Evolutionary conservation across 1,140 invertebrate species (phyloP).

Genomic region (Nebria ingens): DNA sequence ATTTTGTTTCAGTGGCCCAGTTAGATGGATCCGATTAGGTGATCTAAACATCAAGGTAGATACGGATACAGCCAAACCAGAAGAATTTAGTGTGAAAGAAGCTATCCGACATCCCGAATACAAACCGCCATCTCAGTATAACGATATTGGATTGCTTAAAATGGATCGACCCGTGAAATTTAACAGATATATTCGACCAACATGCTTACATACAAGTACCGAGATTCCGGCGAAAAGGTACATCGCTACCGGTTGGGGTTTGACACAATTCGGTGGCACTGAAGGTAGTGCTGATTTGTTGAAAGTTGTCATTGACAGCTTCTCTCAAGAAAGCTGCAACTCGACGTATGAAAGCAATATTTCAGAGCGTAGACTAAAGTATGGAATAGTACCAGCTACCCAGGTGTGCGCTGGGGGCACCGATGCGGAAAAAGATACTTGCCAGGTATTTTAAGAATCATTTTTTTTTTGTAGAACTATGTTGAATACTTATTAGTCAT

Average conservation of each 20-base stretch:
- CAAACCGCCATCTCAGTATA: constrained; percentile 34
- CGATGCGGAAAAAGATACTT: background rate
- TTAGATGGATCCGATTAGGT: constrained; percentile 22
- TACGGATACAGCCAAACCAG: constrained; percentile 27
- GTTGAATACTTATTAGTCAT: no score
- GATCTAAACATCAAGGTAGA: constrained; percentile 29
- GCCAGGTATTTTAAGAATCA: no score
- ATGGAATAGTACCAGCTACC: background rate
- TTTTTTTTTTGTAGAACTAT: no score
- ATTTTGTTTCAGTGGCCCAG: constrained; percentile 18
- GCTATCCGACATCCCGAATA: constrained; percentile 40
- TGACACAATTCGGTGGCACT: constrained; percentile 13
- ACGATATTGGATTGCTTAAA: constrained; percentile 68
- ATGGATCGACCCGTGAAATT: constrained; percentile 53
- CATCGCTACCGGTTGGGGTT: constrained; percentile 45
- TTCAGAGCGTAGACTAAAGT: background rate
- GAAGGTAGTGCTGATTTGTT: background rate
- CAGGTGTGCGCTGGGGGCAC: background rate
- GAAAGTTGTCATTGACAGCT: background rate
- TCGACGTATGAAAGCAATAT: background rate
- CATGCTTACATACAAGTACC: constrained; percentile 52
- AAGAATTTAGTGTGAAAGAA: constrained; percentile 32
- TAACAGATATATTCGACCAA: constrained; percentile 64
- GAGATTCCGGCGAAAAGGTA: constrained; percentile 48
- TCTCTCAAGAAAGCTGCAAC: background rate